phyloP scores from a whole-genome alignment of 2,113 vertebrate genomes.

The Solenodon paradoxus region DNA sequence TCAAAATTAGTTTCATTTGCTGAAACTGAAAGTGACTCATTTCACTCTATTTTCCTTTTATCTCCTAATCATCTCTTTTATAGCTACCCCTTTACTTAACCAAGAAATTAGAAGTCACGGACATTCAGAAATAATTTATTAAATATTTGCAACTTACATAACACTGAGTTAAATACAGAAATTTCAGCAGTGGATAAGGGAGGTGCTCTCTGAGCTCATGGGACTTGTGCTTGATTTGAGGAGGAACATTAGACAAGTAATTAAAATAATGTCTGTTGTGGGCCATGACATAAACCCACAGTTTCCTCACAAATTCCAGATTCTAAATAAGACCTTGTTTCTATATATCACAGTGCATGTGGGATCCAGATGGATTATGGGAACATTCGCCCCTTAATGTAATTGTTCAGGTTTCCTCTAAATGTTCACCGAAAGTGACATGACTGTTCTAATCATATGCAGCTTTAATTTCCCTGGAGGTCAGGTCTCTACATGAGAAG shows the following conservation, averaged over 20 bases:
- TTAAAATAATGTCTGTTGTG: conserved; percentile 34
- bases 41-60: neutral
- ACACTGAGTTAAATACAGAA: neutral
- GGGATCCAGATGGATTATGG: conserved; percentile 63
- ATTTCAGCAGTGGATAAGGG: neutral
- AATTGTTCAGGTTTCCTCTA: conserved; percentile 32
- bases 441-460: neutral
- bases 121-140: neutral
- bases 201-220: neutral
- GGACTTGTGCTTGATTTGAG: neutral
- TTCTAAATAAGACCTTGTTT: conserved; percentile 40
- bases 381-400: neutral
- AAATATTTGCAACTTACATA: neutral
- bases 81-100: neutral
- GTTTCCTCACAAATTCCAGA: conserved; percentile 8
- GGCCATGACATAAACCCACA: conserved; percentile 45
- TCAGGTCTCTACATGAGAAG: neutral
- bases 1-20: neutral
- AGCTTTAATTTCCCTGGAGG: neutral
- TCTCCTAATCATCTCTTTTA: neutral
- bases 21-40: neutral
- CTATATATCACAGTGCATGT: conserved; percentile 37
- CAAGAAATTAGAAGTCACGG: neutral
- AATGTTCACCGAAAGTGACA: conserved; percentile 7
- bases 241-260: conserved; percentile 44